Evolutionary conservation across 1,140 invertebrate genomes (phyloP), one percentile per base, ranked within the genome.

Genomic region (Ephestia elutella): DNA sequence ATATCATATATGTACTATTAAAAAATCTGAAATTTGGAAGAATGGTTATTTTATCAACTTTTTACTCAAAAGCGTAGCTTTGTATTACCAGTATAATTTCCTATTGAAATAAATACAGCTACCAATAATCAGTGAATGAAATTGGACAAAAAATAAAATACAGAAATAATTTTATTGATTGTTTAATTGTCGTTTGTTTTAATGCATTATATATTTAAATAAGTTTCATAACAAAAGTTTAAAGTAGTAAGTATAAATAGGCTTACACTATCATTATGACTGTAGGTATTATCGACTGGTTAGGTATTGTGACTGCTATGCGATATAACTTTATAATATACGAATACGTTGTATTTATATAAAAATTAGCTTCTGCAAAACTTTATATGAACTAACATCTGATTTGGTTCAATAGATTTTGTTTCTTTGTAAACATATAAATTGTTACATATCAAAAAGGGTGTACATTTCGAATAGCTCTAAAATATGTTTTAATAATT

Each of bases 191-290:
- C 77, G 70, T 86, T 87, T 86, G 78, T 85, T 85, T 82, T 78
- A 84, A 87, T 85, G 78, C 75, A 76, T 84, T 83, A 84, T 82
- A 84, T 86, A 82, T 84, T 86, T 85, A 83, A 86, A 86, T 87
- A 86, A 82, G 81, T 86, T 85, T 70, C 71, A 85, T 86, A 87
- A 86, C 82, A 87, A 87, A 87, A 86, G 70, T 80, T 85, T 79
- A 77, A 79, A 73, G 70, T 74, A 79, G 74, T 84, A 80, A 74
- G 80, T 86, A 87, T 87, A 87, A 85, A 86, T 87, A 87, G 75
- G 67, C 85, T 86, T 87, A 87, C 55, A 70, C 79, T 87, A 86
- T 78, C 63, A 75, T 70, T 82, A 82, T 71, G 74, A 77, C 78
- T 85, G 80, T 78, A 78, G 60, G 67, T 74, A 82, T 73, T 71